Percentiles rank a stretch among this genome's conserved stretches.
phyloP scores from a whole-genome alignment of 2,797 vertebrate species.

The Columba guinea region DNA sequence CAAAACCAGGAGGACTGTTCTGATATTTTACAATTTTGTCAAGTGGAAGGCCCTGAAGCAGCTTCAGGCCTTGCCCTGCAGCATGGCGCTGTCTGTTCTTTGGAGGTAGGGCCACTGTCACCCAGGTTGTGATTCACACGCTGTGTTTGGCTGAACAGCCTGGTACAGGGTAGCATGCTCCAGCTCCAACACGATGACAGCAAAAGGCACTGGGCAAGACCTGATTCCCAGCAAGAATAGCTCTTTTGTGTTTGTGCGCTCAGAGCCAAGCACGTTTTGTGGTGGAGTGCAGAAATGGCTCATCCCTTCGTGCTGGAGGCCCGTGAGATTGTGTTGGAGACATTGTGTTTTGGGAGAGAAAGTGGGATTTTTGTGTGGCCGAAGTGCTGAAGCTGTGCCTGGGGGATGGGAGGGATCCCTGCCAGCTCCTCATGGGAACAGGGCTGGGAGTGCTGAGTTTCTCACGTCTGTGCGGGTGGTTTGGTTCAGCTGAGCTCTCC shows the following conservation, averaged over 20 bases:
- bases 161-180: not conserved
- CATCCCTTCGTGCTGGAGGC: not conserved
- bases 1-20: not conserved
- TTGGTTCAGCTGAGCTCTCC: not conserved
- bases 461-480: not conserved
- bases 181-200: not conserved
- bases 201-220: not conserved
- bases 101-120: fast-evolving
- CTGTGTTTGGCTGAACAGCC: not conserved
- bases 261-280: fast-evolving
- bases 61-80: not conserved
- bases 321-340: not conserved
- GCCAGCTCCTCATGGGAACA: constrained; percentile 12
- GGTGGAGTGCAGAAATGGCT: not conserved
- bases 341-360: not conserved
- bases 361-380: not conserved
- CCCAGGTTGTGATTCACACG: fast-evolving
- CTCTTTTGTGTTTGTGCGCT: constrained; percentile 3
- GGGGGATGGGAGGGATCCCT: not conserved
- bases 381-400: not conserved
- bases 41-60: not conserved
- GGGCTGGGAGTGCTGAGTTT: not conserved
- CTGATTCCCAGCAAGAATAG: not conserved
- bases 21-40: not conserved
- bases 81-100: not conserved